Evolutionary conservation across 2,113 vertebrate species (phyloP), one percentile per base, ranked within the genome.

Genomic region (Numenius arquata): DNA sequence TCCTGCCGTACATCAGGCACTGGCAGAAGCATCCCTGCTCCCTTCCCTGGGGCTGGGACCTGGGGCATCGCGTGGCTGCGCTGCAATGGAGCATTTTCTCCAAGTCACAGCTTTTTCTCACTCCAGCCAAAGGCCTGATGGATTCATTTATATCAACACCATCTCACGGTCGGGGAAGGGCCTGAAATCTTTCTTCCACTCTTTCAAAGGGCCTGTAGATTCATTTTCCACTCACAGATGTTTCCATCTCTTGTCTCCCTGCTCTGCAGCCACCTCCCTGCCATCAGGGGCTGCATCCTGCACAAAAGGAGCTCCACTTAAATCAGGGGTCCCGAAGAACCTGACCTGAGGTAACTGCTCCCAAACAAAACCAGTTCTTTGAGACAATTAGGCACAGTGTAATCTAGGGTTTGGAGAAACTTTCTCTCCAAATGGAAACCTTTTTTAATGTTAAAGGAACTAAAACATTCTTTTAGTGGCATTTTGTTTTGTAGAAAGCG

Each of bases 1-100:
- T 59, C 36, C 29, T 1, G 3, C 6, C 1, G 3, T 68, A 59
- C 36, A 68, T 12, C 47, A 43, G 43, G 30, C 29, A 61, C n/a
- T 1, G 0, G 0, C 34, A 53, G n/a, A 82, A 27, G 6, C 12
- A 8, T 38, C 52, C 18, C 32, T 30, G 27, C 52, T 87, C 15
- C 65, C 36, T 38, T 61, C 30, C 40, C 21, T 25, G 27, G 34
- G 34, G 10, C 0, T 9, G 3, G 34, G 29, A 62, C 34, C 36
- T 1, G 5, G 15, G 26, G 36, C 16, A 5, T 21, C 66, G 30
- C 5, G 0, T 19, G 27, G 36, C 23, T 70, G 29, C 20, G 19
- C 12, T n/a, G 43, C 25, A 48, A 16, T 16, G 8, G n/a, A 81
- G 34, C 15, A 17, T 78, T 32, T 85, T 79, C 53, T 84, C 48